Conservation (phyloP, 2,113 vertebrate species). For the Eulemur rufifrons region DNA sequence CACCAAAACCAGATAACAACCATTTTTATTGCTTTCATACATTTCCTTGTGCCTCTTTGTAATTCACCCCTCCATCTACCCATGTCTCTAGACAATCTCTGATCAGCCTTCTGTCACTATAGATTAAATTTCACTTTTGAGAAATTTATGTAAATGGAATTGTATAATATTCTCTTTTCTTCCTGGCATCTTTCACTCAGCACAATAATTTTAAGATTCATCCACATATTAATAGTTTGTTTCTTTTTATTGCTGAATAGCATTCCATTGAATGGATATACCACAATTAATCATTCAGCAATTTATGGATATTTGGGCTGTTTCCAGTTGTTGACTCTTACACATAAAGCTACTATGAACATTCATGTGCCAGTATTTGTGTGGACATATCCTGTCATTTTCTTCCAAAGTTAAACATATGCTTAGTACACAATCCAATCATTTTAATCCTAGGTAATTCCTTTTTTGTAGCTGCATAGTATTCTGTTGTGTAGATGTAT, state of each 20-base stretch:
- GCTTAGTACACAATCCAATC: background rate
- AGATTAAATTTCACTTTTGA: background rate
- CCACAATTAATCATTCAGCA: background rate
- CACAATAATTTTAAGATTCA: background rate
- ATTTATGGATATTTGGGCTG: background rate
- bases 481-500: background rate
- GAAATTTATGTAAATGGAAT: background rate
- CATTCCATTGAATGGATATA: background rate
- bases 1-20: background rate
- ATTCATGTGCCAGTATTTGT: background rate
- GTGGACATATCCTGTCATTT: background rate
- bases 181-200: background rate
- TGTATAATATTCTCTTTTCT: background rate
- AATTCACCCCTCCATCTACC: background rate
- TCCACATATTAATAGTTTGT: background rate
- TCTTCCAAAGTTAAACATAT: background rate
- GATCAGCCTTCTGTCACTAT: background rate
- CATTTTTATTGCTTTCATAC: background rate
- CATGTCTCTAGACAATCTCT: background rate
- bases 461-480: background rate
- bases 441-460: background rate
- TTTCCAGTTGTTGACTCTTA: background rate
- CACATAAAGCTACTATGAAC: background rate
- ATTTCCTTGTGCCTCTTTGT: background rate
- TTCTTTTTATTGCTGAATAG: background rate